A percentile compares a stretch with the other conserved stretches of the same genome.
Conservation (phyloP, 2,888 invertebrate species). For the Nasonia oneida region DNA sequence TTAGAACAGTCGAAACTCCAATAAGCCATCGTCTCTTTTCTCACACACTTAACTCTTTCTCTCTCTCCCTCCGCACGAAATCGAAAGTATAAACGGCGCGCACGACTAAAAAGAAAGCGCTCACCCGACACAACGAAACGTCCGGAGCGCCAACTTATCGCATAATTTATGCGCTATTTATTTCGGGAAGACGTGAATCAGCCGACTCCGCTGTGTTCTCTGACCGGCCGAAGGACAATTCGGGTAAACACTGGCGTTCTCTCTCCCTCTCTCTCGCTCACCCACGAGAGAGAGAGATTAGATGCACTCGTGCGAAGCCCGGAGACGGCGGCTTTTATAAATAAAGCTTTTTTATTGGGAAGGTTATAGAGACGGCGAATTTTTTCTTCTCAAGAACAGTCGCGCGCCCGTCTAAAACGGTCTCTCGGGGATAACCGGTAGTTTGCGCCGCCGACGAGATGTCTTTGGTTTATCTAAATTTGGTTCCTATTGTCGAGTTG, state of each 20-base stretch:
- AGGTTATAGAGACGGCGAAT: not conserved
- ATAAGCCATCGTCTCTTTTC: not conserved
- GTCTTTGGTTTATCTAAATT: not conserved
- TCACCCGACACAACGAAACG: not conserved
- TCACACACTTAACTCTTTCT: not conserved
- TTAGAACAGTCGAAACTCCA: not conserved
- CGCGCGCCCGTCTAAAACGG: constrained; percentile 25
- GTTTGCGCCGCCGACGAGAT: not conserved
- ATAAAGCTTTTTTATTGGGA: constrained; percentile 44
- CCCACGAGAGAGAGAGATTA: constrained; percentile 29
- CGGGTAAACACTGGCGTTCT: constrained; percentile 17
- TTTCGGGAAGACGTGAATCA: constrained; percentile 56
- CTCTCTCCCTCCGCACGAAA: not conserved
- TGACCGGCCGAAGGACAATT: constrained; percentile 52
- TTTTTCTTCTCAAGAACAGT: constrained; percentile 23
- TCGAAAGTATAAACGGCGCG: not conserved
- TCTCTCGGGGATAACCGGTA: not conserved
- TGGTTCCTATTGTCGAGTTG: constrained; percentile 3
- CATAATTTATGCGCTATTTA: constrained; percentile 51
- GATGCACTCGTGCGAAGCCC: constrained; percentile 23
- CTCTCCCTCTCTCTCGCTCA: not conserved
- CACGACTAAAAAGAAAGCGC: constrained; percentile 1
- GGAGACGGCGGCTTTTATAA: constrained; percentile 42
- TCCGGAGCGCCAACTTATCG: constrained; percentile 40
- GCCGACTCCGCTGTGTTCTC: not conserved